Evolutionary conservation across 2,888 invertebrate genomes (phyloP).

Genomic region (Buathra laborator): DNA sequence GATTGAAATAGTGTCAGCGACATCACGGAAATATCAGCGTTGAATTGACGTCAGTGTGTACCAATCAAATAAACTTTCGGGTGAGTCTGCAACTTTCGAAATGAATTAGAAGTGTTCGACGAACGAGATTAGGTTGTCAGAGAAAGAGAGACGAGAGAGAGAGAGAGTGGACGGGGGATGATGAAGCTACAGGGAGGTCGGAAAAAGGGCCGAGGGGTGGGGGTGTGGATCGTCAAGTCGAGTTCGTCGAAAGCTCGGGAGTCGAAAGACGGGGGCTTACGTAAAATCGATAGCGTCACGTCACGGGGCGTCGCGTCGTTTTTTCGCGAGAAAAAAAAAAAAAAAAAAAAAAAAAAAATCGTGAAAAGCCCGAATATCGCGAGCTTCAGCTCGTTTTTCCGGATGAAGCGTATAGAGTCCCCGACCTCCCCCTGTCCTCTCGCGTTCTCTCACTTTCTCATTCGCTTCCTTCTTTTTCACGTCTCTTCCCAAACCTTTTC

Average conservation of each 20-base stretch:
- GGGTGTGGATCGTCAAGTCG: constrained; percentile 27
- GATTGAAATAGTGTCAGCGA: constrained; percentile 15
- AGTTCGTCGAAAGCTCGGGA: constrained; percentile 36
- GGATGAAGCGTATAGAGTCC: constrained; percentile 12
- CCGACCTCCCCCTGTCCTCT: neutral
- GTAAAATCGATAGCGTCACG: constrained; percentile 65
- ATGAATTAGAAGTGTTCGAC: constrained; percentile 57
- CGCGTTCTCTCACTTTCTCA: neutral
- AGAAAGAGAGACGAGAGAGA: constrained; percentile 33
- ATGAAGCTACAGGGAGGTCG: constrained; percentile 33
- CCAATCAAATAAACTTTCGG: constrained; percentile 26
- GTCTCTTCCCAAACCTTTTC: neutral
- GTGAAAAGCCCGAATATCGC: constrained; percentile 22
- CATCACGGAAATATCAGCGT: neutral
- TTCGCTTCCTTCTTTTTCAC: constrained; percentile 23
- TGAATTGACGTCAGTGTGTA: constrained; percentile 14
- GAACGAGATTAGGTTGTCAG: constrained; percentile 57
- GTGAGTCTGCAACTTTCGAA: constrained; percentile 38
- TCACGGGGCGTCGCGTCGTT: constrained; percentile 51
- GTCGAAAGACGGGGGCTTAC: constrained; percentile 54
- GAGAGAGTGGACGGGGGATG: constrained; percentile 24
- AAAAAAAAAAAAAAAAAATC: constrained; percentile 55
- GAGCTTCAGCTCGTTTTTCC: constrained; percentile 14
- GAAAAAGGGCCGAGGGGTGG: too few species aligned
- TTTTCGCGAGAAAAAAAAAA: constrained; percentile 28